Base-by-base conservation (phyloP, 2,888 invertebrate genomes). In the Lycophotia porphyrea region DNA sequence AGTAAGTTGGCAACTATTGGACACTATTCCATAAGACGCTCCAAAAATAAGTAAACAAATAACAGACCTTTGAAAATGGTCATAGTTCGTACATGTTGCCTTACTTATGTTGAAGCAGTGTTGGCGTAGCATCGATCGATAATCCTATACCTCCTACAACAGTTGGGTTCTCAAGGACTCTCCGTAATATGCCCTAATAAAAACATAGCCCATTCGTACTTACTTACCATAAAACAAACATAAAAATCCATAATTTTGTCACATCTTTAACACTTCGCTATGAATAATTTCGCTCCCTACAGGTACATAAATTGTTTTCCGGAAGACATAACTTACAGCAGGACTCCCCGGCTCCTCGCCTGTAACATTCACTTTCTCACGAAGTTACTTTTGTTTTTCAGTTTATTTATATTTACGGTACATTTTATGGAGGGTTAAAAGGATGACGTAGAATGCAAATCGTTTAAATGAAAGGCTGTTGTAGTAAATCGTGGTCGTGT, bases 361-460 rank as follows among this genome's bases (percentile, higher is more conserved):
- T n/a, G n/a, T n/a, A n/a, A n/a, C n/a, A n/a, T n/a, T n/a, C n/a
- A n/a, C n/a, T n/a, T n/a, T n/a, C n/a, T n/a, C n/a, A n/a, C n/a
- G n/a, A n/a, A n/a, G n/a, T n/a, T n/a, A n/a, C n/a, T 63, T 58
- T 69, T 52, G 52, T 52, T 73, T 47, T 49, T 39, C n/a, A 64
- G 61, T 74, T 74, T 68, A 76, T 76, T 74, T 77, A 76, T 60
- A 70, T 80, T 73, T 60, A 44, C 63, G 52, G 52, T 21, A 68
- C 36, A 76, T 71, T 81, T 65, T 24, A 58, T 8, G 36, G 36
- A 58, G 2, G 21, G 31, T 42, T 72, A 21, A 11, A 7, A 18
- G 5, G 52, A 52, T n/a, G 5, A 52, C n/a, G 13, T 1, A 2
- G 1, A 27, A 52, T 27, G 5, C n/a, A 52, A 52, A 52, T n/a